phyloP scores from a whole-genome alignment of 2,113 vertebrate species.

The Gnathonemus echidnorhynchus region DNA sequence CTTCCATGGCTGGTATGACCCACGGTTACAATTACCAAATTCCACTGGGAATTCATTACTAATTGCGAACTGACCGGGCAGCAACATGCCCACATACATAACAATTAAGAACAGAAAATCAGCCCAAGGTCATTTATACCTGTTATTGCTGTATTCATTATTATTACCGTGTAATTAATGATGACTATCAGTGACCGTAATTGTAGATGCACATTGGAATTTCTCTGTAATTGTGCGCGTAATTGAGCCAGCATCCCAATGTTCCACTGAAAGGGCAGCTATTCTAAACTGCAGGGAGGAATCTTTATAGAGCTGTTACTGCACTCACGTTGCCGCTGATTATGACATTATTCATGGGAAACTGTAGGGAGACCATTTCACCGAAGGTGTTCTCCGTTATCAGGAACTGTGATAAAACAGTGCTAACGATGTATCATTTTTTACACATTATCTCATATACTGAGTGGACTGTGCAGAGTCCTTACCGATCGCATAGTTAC shows the following conservation, averaged over 20 bases:
- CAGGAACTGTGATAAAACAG: background rate
- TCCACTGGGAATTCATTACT: background rate
- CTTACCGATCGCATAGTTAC: background rate
- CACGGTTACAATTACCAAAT: background rate
- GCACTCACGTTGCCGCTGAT: background rate
- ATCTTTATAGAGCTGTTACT: background rate
- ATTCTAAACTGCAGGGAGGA: background rate
- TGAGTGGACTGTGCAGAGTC: background rate
- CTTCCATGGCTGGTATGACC: background rate
- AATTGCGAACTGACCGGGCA: background rate
- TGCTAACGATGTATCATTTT: background rate
- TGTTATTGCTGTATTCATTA: background rate
- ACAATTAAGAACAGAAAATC: background rate
- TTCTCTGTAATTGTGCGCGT: background rate
- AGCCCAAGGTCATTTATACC: background rate
- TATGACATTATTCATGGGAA: background rate
- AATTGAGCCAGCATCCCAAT: background rate
- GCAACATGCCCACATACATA: background rate
- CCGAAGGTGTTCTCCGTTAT: background rate
- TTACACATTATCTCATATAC: background rate
- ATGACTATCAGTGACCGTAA: background rate
- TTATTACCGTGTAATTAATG: background rate
- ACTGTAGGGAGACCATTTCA: background rate
- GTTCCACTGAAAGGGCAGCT: background rate
- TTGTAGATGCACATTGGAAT: slow-evolving; percentile 2